Conservation (phyloP, 2,113 vertebrate species). For the Lethenteron reissneri region DNA sequence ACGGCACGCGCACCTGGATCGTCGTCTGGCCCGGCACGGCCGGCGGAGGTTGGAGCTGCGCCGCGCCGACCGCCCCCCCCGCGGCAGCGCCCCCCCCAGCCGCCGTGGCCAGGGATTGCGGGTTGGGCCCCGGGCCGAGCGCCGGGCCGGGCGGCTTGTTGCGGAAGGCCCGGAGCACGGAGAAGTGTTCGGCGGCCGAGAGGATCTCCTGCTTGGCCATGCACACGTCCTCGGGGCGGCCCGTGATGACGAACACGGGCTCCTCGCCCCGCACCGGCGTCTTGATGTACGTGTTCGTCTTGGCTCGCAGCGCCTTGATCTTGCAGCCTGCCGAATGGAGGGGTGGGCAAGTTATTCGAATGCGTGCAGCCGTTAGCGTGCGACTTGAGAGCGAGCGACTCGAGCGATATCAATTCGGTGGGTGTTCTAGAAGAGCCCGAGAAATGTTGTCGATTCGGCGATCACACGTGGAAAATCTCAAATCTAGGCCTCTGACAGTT, state of each 20-base stretch:
- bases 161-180: slow-evolving; percentile 70
- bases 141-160: slow-evolving; percentile 26
- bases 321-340: slow-evolving; percentile 45
- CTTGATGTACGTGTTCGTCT: slow-evolving; percentile 99
- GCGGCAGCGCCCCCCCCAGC: slow-evolving; percentile 13
- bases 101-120: no score
- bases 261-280: slow-evolving; percentile 77
- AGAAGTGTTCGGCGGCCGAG: slow-evolving; percentile 80
- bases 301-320: slow-evolving; percentile 83
- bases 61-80: slow-evolving; percentile 16
- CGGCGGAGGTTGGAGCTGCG: slow-evolving; percentile 56
- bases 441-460: not conserved
- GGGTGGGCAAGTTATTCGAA: not conserved
- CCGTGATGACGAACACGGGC: slow-evolving; percentile 76
- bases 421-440: not conserved
- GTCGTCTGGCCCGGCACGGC: slow-evolving; percentile 81
- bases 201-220: slow-evolving; percentile 89
- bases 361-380: no score
- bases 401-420: no score
- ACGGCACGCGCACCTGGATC: slow-evolving; percentile 83
- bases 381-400: no score
- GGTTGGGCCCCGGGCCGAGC: no score
- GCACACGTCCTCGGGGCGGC: slow-evolving; percentile 76
- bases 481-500: no score
- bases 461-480: no score